Base-by-base conservation (phyloP, 2,888 invertebrate genomes). In the Steromphala cineraria region DNA sequence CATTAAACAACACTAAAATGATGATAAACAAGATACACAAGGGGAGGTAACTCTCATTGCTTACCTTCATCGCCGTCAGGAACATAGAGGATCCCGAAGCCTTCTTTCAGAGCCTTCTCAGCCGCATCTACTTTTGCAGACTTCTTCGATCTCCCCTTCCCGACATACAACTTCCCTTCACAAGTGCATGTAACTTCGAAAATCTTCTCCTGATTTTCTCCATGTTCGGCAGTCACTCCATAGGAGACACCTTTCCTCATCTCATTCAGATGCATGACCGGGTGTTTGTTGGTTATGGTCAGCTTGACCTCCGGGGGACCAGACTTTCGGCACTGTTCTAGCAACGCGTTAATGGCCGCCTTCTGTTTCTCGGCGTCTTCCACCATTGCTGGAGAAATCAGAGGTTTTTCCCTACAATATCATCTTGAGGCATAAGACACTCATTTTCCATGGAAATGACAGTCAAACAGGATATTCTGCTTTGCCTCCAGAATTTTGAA, bases 231-330 rank as follows among this genome's bases (percentile, higher is more conserved):
- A 2, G 85, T 80, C 40, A 87, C 62, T 67, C 85, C 83, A 80
- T 87, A 89, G 19, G 75, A 80, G 19, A 87, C 40, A 79, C 86
- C 85, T 80, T 86, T 84, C 62, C 82, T 80, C 31, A 87, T 82
- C 80, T 89, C 89, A 78, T 89, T 89, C n/a, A 89, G 82, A 40
- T 85, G 81, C 85, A 86, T 86, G 17, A 85, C 85, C 0, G 89
- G 87, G 52, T 87, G 85, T 78, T 89, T 89, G 79, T 84, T 81
- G 0, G 85, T 82, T n/a, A 86, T 71, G 31, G 31, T 71, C 71
- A 36, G 31, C 40, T 71, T 71, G 28, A 36, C 31, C 40, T 71
- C 71, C 8, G 40, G 62, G 8, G 28, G 28, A 28, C 15, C 28
- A 0, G 62, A 28, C 24, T 62, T 71, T 19, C 71, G 28, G 40